Base-by-base conservation (phyloP, 2,797 vertebrate species). In the Lithobates sylvaticus region DNA sequence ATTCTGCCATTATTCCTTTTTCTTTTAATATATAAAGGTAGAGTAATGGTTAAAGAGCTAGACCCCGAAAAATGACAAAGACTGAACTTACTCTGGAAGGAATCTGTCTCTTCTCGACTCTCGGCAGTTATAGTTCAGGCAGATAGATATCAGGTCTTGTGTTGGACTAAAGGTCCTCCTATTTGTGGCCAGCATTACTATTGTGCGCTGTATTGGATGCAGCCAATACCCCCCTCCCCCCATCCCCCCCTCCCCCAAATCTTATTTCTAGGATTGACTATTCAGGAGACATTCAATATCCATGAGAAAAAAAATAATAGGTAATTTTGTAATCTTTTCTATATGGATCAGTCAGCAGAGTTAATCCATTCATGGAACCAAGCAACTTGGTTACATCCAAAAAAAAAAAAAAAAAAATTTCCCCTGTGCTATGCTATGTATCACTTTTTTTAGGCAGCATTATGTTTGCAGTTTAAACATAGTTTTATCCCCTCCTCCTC, bases 401-500 rank as follows among this genome's bases (percentile, higher is more conserved):
- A 32, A 32, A 32, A 32, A 3, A 29, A 29, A 32, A 32, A 32
- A 32, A 32, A 32, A 32, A 32, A 15, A 76, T 81, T 77, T 26
- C 39, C 50, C n/a, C 27, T 27, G 72, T 73, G 65, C 65, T 61
- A 32, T 71, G 58, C 78, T 76, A 64, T 72, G 61, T 82, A 26
- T 58, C 42, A 23, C 4, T 69, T 84, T 84, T 64, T 82, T 82
- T 77, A 86, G 67, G 10, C 74, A 67, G 50, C 68, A 73, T 87
- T 86, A 83, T 36, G 50, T 87, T 87, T 79, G 75, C 69, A 72
- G 34, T 83, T 81, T 78, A 58, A 83, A 83, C 81, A 83, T 74
- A 79, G 61, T 44, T 86, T 86, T 81, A 42, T 82, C 71, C 64
- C 78, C 27, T 3, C 2, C 61, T 70, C 47, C 47, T 34, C 34